phyloP scores from a whole-genome alignment of 2,888 invertebrate species.

The Lapara coniferarum region DNA sequence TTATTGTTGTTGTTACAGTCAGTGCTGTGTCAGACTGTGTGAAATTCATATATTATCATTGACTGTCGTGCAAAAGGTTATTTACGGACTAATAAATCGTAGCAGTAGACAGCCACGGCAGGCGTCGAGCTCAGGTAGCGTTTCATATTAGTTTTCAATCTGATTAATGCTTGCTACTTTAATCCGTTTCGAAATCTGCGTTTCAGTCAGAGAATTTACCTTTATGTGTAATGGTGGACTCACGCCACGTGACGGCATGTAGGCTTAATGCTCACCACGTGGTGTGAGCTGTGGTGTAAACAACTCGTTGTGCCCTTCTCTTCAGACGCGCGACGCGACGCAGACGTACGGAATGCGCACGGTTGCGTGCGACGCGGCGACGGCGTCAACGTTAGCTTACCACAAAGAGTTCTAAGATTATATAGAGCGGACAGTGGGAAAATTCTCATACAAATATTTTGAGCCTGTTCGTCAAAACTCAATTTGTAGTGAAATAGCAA shows the following conservation, averaged over 20 bases:
- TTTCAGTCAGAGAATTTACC: constrained; percentile 49
- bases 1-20: constrained; percentile 62
- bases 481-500: no score
- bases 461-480: no score
- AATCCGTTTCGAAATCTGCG: constrained; percentile 51
- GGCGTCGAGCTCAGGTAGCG: constrained; percentile 78
- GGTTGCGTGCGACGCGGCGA: constrained; percentile 39
- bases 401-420: no score
- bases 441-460: no score
- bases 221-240: constrained; percentile 59
- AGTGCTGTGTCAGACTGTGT: constrained; percentile 67
- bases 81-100: constrained; percentile 53
- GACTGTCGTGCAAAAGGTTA: constrained; percentile 42
- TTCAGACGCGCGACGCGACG: constrained; percentile 47
- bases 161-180: constrained; percentile 61
- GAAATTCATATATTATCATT: constrained; percentile 39
- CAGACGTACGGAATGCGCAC: constrained; percentile 38
- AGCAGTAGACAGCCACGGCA: constrained; percentile 72
- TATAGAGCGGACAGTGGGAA: no score
- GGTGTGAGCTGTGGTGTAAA: constrained; percentile 71
- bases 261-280: constrained; percentile 69
- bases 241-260: constrained; percentile 78
- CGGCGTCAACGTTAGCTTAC: constrained; percentile 25
- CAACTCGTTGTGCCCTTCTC: constrained; percentile 65
- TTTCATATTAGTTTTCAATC: constrained; percentile 71